Percentiles rank a stretch among this genome's conserved stretches.
Conservation (phyloP, 2,888 invertebrate species). For the Drosophila prolongata region DNA sequence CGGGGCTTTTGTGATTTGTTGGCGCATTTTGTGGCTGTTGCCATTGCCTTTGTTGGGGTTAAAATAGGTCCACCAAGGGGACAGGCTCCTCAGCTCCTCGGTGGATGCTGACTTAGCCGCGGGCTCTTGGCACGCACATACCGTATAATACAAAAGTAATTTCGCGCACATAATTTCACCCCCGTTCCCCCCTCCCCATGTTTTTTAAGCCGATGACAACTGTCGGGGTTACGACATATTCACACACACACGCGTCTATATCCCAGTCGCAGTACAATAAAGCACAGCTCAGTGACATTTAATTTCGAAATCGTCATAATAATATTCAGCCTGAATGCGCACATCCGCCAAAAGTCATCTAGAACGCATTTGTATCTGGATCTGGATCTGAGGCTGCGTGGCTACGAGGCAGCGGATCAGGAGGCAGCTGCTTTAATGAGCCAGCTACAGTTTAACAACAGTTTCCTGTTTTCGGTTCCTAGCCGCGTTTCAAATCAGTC, state of each 20-base stretch:
- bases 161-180: constrained; percentile 58
- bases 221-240: constrained; percentile 55
- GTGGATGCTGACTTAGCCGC: constrained; percentile 48
- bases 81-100: constrained; percentile 10
- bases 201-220: constrained; percentile 76
- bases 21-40: constrained; percentile 6
- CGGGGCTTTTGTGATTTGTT: constrained; percentile 73
- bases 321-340: constrained; percentile 63
- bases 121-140: constrained; percentile 48
- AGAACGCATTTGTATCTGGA: constrained; percentile 33
- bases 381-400: constrained; percentile 24
- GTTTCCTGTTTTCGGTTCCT: constrained; percentile 75
- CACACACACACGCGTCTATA: constrained; percentile 30
- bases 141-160: constrained; percentile 72
- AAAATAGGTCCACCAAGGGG: constrained; percentile 69
- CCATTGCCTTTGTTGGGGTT: constrained; percentile 63
- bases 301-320: constrained; percentile 60
- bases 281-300: constrained; percentile 53
- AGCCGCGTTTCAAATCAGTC: constrained; percentile 78
- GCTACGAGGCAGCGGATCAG: constrained; percentile 10
- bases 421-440: constrained; percentile 72
- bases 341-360: constrained; percentile 62
- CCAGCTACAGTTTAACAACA: constrained; percentile 73
- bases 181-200: background rate
- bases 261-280: constrained; percentile 26